A percentile compares a stretch with the other conserved stretches of the same genome.
phyloP scores from a whole-genome alignment of 2,888 invertebrate genomes.

The Xanthostigma xanthostigma region DNA sequence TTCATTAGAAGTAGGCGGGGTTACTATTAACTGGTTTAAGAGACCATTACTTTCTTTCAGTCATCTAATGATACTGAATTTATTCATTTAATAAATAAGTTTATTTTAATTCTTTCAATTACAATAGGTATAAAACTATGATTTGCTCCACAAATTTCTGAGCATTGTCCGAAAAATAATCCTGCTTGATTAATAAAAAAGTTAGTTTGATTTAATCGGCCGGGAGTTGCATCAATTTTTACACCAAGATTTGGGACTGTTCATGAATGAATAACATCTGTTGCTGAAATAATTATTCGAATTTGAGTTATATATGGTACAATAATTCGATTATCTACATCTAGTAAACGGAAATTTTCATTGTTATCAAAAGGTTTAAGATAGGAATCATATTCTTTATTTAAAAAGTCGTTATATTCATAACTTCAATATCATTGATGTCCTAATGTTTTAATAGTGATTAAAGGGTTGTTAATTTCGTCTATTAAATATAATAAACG shows the following conservation, averaged over 20 bases:
- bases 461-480: constrained; percentile 40
- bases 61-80: constrained; percentile 42
- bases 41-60: constrained; percentile 56
- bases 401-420: constrained; percentile 46
- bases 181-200: constrained; percentile 47
- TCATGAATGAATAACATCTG: constrained; percentile 54
- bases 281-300: constrained; percentile 43
- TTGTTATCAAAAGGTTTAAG: constrained; percentile 32
- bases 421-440: constrained; percentile 44
- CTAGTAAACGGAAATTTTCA: constrained; percentile 40
- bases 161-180: constrained; percentile 59
- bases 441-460: constrained; percentile 45
- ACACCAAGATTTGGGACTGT: constrained; percentile 44
- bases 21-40: constrained; percentile 53
- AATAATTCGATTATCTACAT: constrained; percentile 46
- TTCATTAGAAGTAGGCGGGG: constrained; percentile 48
- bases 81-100: constrained; percentile 43
- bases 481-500: constrained; percentile 44
- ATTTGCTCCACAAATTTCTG: constrained; percentile 68
- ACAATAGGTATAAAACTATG: constrained; percentile 69
- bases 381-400: constrained; percentile 45
- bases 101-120: constrained; percentile 39
- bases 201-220: constrained; percentile 47
- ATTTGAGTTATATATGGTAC: constrained; percentile 44
- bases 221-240: constrained; percentile 49